These are phyloP conservation scores for Denticeps clupeoides DNA, from an alignment of 2,797 vertebrate species.

Conservation along the genomic window DNA sequence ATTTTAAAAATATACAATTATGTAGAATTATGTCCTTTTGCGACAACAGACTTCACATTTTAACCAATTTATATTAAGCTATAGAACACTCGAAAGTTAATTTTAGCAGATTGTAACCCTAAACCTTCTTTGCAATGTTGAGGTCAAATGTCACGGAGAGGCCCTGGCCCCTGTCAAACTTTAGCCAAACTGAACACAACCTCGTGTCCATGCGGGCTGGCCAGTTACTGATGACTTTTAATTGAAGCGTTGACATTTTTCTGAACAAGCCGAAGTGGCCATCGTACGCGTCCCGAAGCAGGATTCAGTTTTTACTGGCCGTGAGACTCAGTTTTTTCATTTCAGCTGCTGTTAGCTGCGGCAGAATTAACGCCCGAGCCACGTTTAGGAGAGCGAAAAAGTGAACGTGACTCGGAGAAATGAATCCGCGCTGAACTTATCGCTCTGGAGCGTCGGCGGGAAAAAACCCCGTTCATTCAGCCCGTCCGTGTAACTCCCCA, in stretches of 20 bases:
- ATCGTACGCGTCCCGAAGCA: no score
- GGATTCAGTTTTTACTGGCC: no score
- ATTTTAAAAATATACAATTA: background rate
- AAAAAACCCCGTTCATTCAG: background rate
- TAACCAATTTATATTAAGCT: no score
- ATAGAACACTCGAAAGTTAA: background rate
- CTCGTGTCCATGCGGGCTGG: conserved; percentile 21
- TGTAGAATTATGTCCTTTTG: background rate
- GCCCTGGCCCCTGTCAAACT: conserved; percentile 33
- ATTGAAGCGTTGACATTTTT: background rate
- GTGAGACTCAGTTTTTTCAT: no score
- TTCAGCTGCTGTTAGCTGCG: no score
- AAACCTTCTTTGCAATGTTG: background rate
- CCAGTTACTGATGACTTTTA: background rate
- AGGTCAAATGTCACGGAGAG: conserved; percentile 5
- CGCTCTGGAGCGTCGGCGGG: no score
- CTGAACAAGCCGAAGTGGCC: no score
- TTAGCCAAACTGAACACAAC: conserved; percentile 49
- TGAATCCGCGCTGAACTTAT: no score
- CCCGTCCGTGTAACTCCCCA: background rate
- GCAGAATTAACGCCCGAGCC: no score
- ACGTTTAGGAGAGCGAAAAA: no score
- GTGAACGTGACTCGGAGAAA: no score
- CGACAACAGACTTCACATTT: no score
- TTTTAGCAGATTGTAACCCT: background rate